A percentile compares a stretch with the other conserved stretches of the same genome.
Conservation (phyloP, 2,797 vertebrate species). For the Brotula barbata region DNA sequence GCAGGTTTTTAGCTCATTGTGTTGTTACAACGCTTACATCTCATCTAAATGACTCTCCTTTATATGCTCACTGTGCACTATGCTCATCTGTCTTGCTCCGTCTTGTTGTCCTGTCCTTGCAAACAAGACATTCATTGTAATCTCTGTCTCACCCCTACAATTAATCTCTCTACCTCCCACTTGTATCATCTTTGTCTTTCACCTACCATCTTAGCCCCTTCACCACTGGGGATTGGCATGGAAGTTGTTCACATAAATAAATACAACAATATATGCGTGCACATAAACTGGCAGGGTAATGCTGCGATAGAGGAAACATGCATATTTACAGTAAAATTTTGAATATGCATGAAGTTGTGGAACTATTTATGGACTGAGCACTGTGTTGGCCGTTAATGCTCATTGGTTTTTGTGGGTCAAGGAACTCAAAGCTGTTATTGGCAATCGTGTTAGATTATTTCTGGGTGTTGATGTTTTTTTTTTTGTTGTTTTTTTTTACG, state of each 20-base stretch:
- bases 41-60: conserved; percentile 48
- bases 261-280: conserved; percentile 12
- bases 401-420: conserved; percentile 22
- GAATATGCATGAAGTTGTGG: conserved; percentile 45
- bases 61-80: conserved; percentile 55
- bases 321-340: conserved; percentile 35
- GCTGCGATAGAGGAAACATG: conserved; percentile 30
- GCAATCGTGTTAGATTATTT: background rate
- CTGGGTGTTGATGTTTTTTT: background rate
- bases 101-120: conserved; percentile 62
- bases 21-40: conserved; percentile 20
- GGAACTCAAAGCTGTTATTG: conserved; percentile 2
- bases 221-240: conserved; percentile 17
- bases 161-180: conserved; percentile 43
- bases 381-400: conserved; percentile 6
- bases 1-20: no score
- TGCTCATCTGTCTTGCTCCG: conserved; percentile 61
- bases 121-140: conserved; percentile 65
- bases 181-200: conserved; percentile 9
- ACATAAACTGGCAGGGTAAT: background rate
- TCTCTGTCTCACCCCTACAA: conserved; percentile 57
- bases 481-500: no score
- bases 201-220: conserved; percentile 6
- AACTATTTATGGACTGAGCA: conserved; percentile 27
- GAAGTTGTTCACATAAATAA: background rate